Evolutionary conservation across 2,888 invertebrate genomes (phyloP).

Genomic region (Homarus gammarus): DNA sequence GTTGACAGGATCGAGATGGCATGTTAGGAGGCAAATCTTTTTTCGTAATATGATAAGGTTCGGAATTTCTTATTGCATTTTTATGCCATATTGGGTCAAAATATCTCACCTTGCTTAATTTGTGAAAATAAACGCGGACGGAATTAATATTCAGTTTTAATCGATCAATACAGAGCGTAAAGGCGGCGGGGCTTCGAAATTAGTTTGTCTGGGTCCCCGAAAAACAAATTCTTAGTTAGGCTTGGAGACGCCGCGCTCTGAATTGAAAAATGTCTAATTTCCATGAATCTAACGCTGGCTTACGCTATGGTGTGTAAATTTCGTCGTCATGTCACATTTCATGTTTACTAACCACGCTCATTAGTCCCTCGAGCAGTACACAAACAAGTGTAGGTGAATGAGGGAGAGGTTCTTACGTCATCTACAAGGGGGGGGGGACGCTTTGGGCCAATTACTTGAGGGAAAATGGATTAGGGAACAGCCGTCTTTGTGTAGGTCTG

Average conservation of each 20-base stretch:
- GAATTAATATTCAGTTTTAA: neutral
- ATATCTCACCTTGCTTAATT: neutral
- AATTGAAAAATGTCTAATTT: neutral
- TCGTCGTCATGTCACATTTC: neutral
- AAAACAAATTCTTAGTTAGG: neutral
- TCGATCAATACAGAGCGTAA: neutral
- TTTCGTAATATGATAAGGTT: neutral
- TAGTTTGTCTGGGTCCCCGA: neutral
- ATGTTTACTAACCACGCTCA: too few relatives aligned
- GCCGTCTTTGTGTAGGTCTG: too few relatives aligned
- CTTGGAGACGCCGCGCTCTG: neutral
- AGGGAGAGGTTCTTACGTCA: too few relatives aligned
- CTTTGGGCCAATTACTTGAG: neutral
- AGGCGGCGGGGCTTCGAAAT: neutral
- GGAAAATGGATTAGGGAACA: too few relatives aligned
- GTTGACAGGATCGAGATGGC: slow-evolving; percentile 20
- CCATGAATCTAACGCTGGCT: neutral
- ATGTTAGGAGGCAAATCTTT: slow-evolving; percentile 24
- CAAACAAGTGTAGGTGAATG: neutral
- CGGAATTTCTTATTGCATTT: slow-evolving; percentile 18
- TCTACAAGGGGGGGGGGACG: neutral
- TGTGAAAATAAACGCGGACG: neutral
- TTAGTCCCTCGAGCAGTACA: too few relatives aligned
- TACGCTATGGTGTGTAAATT: neutral
- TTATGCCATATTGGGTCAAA: neutral